A percentile compares a stretch with the other conserved stretches of the same genome.
Evolutionary conservation across 2,888 invertebrate genomes (phyloP).

Genomic region (Ichneumoninae sp.): DNA sequence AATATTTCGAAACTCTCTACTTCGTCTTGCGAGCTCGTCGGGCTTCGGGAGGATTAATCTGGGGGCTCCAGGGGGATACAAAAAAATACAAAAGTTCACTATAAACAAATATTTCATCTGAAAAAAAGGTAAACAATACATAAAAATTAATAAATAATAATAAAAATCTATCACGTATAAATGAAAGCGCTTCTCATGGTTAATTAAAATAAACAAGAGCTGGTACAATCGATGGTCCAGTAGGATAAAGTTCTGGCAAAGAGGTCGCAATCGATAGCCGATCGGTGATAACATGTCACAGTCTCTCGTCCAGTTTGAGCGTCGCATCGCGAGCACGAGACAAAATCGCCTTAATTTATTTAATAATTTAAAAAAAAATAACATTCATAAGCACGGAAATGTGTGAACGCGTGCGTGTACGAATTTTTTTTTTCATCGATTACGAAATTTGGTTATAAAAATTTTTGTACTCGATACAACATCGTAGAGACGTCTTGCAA

Average conservation of each 20-base stretch:
- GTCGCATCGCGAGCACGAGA: slow-evolving; percentile 36
- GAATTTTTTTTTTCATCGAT: slow-evolving; percentile 2
- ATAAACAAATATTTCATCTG: neutral
- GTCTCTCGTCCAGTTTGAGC: slow-evolving; percentile 37
- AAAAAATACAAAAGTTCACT: neutral
- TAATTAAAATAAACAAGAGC: neutral
- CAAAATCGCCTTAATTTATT: slow-evolving; percentile 28
- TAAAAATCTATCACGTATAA: slow-evolving; percentile 5
- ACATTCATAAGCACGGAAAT: slow-evolving; percentile 58
- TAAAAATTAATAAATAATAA: neutral
- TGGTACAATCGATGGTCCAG: neutral
- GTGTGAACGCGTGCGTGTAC: slow-evolving; percentile 47
- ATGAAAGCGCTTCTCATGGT: neutral
- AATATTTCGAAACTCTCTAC: neutral
- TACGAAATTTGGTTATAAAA: neutral
- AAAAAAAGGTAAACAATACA: neutral
- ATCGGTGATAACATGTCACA: slow-evolving; percentile 21
- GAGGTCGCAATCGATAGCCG: neutral
- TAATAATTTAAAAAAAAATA: slow-evolving; percentile 3
- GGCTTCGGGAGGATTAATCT: neutral
- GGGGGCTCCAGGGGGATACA: neutral
- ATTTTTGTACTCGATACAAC: neutral
- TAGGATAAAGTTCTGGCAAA: slow-evolving; percentile 3
- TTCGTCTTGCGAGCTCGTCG: neutral
- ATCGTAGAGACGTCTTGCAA: neutral